Base-by-base conservation (phyloP, 2,888 invertebrate genomes). In the Carcina quercana region DNA sequence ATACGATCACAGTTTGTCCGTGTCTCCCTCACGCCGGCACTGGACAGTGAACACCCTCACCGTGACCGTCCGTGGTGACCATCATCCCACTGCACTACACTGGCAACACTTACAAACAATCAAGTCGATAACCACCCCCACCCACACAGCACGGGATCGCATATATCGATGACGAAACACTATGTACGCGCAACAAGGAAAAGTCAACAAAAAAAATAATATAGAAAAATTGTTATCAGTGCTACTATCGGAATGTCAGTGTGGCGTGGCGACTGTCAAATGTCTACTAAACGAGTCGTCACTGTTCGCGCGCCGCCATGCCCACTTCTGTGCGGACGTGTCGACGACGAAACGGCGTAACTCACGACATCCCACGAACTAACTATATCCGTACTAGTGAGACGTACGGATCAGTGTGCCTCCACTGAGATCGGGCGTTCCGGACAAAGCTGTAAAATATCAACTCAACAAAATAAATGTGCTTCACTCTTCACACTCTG, bases 231-330 rank as follows among this genome's bases (percentile, higher is more conserved):
- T 24, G 69, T 72, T 67, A 78, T 82, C 79, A 80, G 75, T 75
- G 74, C 67, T 74, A 63, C 69, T 79, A 79, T 82, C 74, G 78
- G 73, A 79, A 79, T 82, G 80, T 79, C 82, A 82, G 72, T 79
- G 74, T 79, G 76, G 82, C 76, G 80, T 79, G 80, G 79, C 71
- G 82, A 79, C 79, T 82, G 83, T 83, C 83, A 83, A 82, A 67
- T 82, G 80, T 82, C 78, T 82, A 82, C 83, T 83, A 83, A 82
- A 76, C 75, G 79, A 78, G 75, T 79, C 76, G 78, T 78, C 82
- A 76, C 72, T 73, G 74, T 66, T 67, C 61, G 66, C 67, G 68
- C 64, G 69, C 72, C 72, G 82, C 82, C 82, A 79, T 80, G 82
- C 83, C 83, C 80, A 79, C 80, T 76, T 76, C 66, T 49, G 63